A percentile compares a stretch with the other conserved stretches of the same genome.
Conservation (phyloP, 2,113 vertebrate species). For the Kryptolebias marmoratus region DNA sequence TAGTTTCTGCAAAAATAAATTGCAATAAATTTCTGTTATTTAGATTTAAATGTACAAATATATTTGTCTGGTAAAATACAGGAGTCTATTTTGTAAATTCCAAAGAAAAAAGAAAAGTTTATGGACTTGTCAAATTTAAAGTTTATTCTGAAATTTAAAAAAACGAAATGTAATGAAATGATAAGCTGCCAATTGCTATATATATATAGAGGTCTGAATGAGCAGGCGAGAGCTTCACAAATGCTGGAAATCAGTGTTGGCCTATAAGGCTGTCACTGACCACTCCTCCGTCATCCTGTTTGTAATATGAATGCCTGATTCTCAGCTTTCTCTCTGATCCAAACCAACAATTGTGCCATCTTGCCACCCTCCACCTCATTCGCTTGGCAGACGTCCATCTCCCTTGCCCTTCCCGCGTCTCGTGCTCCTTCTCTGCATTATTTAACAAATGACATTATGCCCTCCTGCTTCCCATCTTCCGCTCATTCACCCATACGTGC, state of each 20-base stretch:
- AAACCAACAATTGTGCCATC: slow-evolving; percentile 40
- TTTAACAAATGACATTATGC: slow-evolving; percentile 70
- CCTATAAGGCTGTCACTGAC: no score
- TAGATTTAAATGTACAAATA: no score
- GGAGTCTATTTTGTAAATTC: no score
- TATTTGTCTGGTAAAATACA: no score
- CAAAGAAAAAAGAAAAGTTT: no score
- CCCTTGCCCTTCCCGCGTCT: slow-evolving; percentile 44
- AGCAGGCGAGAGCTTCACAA: background rate
- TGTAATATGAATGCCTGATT: slow-evolving; percentile 29
- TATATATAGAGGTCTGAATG: background rate
- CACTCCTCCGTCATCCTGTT: slow-evolving; percentile 14
- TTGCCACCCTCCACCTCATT: slow-evolving; percentile 37
- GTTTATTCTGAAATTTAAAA: no score
- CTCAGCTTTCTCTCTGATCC: slow-evolving; percentile 37
- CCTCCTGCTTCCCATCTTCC: slow-evolving; percentile 44
- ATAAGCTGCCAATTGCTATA: background rate
- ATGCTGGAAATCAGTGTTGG: background rate
- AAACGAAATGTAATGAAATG: background rate
- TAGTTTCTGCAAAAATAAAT: no score
- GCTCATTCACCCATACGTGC: slow-evolving; percentile 25
- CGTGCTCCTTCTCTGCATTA: slow-evolving; percentile 57
- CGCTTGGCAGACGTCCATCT: slow-evolving; percentile 47
- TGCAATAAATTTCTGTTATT: no score
- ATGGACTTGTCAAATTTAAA: no score